Evolutionary conservation across 92 coral and sea anemone genomes (phyloP), one percentile per base, ranked within the genome.

Genomic region (Porites evermanni): DNA sequence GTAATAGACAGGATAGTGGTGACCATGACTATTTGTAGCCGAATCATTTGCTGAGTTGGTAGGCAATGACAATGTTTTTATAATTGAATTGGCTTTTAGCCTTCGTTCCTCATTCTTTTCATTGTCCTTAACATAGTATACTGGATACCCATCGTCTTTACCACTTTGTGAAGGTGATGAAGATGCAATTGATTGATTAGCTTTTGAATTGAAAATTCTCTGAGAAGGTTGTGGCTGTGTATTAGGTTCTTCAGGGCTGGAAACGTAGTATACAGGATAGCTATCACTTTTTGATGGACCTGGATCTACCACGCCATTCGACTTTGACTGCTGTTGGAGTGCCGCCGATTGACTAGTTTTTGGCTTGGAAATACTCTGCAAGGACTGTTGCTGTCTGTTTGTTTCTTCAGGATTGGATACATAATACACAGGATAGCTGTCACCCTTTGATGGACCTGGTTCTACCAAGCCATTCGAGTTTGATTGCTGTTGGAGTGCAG

Each of bases 231-330:
- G 26, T 50, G 21, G 47, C 16, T 71, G 79, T 1, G 26, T 8
- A 5, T 11, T 74, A 0, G 66, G 70, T 47, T 73, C 54, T 74
- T 73, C 80, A 14, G 67, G 44, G 13, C 17, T 50, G 3, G 87
- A 61, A 12, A 83, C 79, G 19, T 74, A 83, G 67, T 83, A 83
- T 7, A 83, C 80, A 1, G 87, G 87, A 53, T 44, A 83, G 14
- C 83, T 8, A 26, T 23, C 20, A 66, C 53, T 53, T 6, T 83
- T 73, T 47, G 72, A 51, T 20, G 56, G 54, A 17, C 14, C 10
- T 51, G 53, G 14, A 81, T 66, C 69, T 19, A 19, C 61, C 2
- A 12, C 14, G 58, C 29, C 32, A 19, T 58, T 70, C 1, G 85
- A 8, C 19, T 3, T 29, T 12, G 56, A 56, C 7, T 53, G 26